Evolutionary conservation across 1,140 invertebrate genomes (phyloP).

Genomic region (Scaptomyza pallida): DNA sequence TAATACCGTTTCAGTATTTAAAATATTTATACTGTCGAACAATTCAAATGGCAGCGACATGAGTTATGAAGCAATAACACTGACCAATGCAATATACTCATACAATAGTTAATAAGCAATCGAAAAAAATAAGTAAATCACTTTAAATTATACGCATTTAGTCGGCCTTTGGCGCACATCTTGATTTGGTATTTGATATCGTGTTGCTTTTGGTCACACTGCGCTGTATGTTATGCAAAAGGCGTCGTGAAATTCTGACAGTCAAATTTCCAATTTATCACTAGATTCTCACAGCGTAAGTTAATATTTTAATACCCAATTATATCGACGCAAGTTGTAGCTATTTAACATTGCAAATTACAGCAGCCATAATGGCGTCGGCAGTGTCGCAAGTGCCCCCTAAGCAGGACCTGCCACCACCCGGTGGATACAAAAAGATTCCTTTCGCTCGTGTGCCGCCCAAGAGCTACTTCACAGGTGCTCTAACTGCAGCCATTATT

Average conservation of each 20-base stretch:
- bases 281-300: constrained; percentile 51
- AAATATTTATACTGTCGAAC: background rate
- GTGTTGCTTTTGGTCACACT: constrained; percentile 29
- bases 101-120: too few species aligned
- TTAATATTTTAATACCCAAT: background rate
- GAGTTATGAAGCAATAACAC: background rate
- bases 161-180: background rate
- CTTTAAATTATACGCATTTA: background rate
- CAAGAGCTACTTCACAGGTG: constrained; percentile 89
- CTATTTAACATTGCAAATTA: constrained; percentile 1
- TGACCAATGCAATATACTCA: background rate
- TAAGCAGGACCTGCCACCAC: constrained; percentile 93
- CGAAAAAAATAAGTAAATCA: too few species aligned
- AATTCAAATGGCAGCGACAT: background rate
- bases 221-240: constrained; percentile 67
- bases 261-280: constrained; percentile 39
- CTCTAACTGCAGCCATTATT: constrained; percentile 33
- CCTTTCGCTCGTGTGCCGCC: constrained; percentile 89
- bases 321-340: background rate
- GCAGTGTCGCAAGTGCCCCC: constrained; percentile 66
- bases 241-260: constrained; percentile 51
- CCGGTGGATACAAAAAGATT: constrained; percentile 92
- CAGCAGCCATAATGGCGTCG: constrained; percentile 69
- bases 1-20: constrained; percentile 17
- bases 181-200: constrained; percentile 15